Evolutionary conservation across 2,888 invertebrate species (phyloP), one percentile per base, ranked within the genome.

Genomic region (Ornithoptera priamus): DNA sequence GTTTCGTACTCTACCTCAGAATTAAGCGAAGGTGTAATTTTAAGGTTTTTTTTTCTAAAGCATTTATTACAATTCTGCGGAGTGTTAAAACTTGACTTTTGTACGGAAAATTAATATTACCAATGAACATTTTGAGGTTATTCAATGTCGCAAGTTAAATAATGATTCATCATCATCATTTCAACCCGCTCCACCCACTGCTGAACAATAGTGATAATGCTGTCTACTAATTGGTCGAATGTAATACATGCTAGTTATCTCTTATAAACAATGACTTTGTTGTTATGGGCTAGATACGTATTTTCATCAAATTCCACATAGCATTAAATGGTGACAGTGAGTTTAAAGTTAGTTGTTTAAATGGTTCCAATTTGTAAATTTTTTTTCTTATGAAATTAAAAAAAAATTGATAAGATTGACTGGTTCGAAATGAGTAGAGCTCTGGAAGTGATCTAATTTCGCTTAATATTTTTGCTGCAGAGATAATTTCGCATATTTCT

Each of bases 1-100:
- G 30, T 65, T 65, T 61, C 58, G 53, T 59, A 62, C 58, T 62
- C 69, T 69, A 69, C 69, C 69, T 69, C 69, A 65, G 22, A 64
- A 68, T 58, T 57, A 64, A 59, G 53, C 18, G 53, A 50, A 62
- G 57, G 64, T 64, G 59, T 68, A 60, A 56, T 65, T 57, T 30
- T 65, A 61, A 65, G 60, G 46, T 46, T 58, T 22, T 58, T 58
- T 24, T 68, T 63, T 64, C 58, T n/a, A 17, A 65, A 69, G 69
- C 65, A 62, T 66, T 65, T 65, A 69, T 58, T 50, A 50, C n/a
- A 53, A 7, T 4, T n/a, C 53, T n/a, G 53, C 18, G 6, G n/a
- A n/a, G 18, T 53, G 53, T 53, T n/a, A 53, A 65, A 58, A 24
- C 12, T n/a, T 20, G 6, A 57, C 20, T 57, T 58, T n/a, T n/a